A percentile compares a stretch with the other conserved stretches of the same genome.
phyloP scores from a whole-genome alignment of 2,888 invertebrate genomes.

The Lacanobia oleracea region DNA sequence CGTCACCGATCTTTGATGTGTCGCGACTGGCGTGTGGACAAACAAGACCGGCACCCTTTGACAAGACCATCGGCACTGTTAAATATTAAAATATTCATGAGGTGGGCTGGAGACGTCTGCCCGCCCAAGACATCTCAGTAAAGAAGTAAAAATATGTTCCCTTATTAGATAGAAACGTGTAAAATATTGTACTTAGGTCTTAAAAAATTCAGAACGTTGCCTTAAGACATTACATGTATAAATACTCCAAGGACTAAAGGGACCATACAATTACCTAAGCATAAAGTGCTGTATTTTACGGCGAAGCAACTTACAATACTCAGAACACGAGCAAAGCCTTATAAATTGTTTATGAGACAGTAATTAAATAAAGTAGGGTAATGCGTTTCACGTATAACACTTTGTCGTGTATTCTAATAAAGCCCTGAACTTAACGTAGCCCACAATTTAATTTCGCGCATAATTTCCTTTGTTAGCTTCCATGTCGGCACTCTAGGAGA shows the following conservation, averaged over 20 bases:
- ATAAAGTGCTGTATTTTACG: constrained; percentile 2
- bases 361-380: constrained; percentile 37
- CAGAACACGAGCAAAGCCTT: constrained; percentile 2
- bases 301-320: constrained; percentile 1
- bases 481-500: constrained; percentile 44
- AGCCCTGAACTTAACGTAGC: constrained; percentile 21
- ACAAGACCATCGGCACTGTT: constrained; percentile 62
- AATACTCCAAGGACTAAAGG: constrained; percentile 9
- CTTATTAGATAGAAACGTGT: constrained; percentile 39
- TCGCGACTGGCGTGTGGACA: constrained; percentile 44
- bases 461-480: constrained; percentile 48
- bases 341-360: constrained; percentile 44
- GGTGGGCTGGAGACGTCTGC: constrained; percentile 59
- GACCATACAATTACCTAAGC: not conserved
- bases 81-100: constrained; percentile 82
- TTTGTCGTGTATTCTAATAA: constrained; percentile 39
- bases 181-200: constrained; percentile 23
- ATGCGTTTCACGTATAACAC: constrained; percentile 24
- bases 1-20: constrained; percentile 65
- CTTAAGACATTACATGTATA: constrained; percentile 4
- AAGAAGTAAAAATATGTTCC: constrained; percentile 61
- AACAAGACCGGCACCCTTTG: constrained; percentile 70
- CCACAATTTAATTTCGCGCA: constrained; percentile 52
- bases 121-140: constrained; percentile 50
- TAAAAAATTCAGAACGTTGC: constrained; percentile 25